These are phyloP conservation scores for Sycobia sp. DNA, from an alignment of 1,140 invertebrate species.

Conservation along the genomic window DNA sequence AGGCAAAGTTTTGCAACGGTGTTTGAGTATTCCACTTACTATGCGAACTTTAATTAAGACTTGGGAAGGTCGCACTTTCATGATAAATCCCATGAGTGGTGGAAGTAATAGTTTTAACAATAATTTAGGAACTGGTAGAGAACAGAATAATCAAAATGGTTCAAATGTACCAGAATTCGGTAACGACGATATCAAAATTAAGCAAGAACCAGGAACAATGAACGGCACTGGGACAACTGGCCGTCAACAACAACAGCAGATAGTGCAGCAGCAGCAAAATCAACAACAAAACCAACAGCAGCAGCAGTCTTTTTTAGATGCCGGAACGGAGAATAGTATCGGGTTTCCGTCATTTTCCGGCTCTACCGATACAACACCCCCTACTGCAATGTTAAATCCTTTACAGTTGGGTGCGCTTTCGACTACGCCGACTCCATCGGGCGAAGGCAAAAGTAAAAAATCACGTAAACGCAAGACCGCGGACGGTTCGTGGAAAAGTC, in stretches of 20 bases:
- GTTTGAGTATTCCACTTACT: slow-evolving; percentile 89
- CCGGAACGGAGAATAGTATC: slow-evolving; percentile 64
- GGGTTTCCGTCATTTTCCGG: slow-evolving; percentile 63
- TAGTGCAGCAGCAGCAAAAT: slow-evolving; percentile 52
- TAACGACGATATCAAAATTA: slow-evolving; percentile 62
- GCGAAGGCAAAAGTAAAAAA: slow-evolving; percentile 45
- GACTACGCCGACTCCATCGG: slow-evolving; percentile 25
- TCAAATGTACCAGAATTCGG: slow-evolving; percentile 59
- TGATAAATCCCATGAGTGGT: slow-evolving; percentile 50
- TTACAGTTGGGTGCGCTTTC: slow-evolving; percentile 52
- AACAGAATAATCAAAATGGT: slow-evolving; percentile 55
- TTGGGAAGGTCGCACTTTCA: slow-evolving; percentile 60
- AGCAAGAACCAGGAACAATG: slow-evolving; percentile 61
- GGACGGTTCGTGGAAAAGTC: slow-evolving; percentile 63
- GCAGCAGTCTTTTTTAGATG: slow-evolving; percentile 64
- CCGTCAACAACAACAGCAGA: slow-evolving; percentile 45
- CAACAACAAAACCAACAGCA: slow-evolving; percentile 45
- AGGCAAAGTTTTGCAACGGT: slow-evolving; percentile 86
- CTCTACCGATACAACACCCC: slow-evolving; percentile 60
- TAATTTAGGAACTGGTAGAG: slow-evolving; percentile 48
- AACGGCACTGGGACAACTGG: slow-evolving; percentile 54
- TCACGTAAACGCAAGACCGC: slow-evolving; percentile 57
- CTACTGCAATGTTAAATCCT: slow-evolving; percentile 53
- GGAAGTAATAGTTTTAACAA: slow-evolving; percentile 58
- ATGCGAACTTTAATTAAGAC: slow-evolving; percentile 65